phyloP scores from a whole-genome alignment of 2,888 invertebrate species.

The Athalia rosae region DNA sequence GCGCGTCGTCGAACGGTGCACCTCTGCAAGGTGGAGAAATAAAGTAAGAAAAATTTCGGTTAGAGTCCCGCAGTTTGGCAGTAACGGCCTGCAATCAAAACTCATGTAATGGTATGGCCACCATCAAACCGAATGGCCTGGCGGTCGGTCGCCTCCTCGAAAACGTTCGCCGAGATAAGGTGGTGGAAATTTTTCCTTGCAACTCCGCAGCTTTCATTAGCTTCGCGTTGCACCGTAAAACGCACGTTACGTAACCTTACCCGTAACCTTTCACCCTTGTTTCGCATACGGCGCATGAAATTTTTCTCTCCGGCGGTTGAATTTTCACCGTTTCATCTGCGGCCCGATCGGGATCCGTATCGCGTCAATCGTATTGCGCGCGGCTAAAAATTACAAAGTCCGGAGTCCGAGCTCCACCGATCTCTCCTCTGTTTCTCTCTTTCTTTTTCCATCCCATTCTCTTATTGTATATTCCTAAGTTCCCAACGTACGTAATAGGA shows the following conservation, averaged over 20 bases:
- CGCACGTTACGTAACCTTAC: too few relatives aligned
- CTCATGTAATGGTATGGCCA: constrained; percentile 68
- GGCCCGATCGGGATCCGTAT: too few relatives aligned
- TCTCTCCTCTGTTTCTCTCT: too few relatives aligned
- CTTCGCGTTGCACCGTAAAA: neutral
- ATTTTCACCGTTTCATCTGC: too few relatives aligned
- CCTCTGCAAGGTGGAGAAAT: constrained; percentile 12
- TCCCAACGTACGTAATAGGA: constrained; percentile 45
- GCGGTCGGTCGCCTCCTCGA: constrained; percentile 61
- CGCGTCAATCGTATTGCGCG: too few relatives aligned
- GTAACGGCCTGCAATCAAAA: constrained; percentile 68
- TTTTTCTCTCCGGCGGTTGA: too few relatives aligned
- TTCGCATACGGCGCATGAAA: too few relatives aligned
- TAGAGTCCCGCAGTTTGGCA: constrained; percentile 25
- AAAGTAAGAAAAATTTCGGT: neutral
- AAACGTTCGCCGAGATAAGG: constrained; percentile 47
- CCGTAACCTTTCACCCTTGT: too few relatives aligned
- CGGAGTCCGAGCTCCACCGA: too few relatives aligned
- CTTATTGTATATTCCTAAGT: neutral
- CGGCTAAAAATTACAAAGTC: too few relatives aligned
- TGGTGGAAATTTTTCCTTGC: constrained; percentile 40
- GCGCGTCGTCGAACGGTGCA: neutral
- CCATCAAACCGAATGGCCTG: constrained; percentile 61
- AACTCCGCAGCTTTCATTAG: constrained; percentile 38
- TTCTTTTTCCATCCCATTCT: too few relatives aligned